These are phyloP conservation scores for Drosophila recens DNA, from an alignment of 2,888 invertebrate genomes.

Conservation along the genomic window DNA sequence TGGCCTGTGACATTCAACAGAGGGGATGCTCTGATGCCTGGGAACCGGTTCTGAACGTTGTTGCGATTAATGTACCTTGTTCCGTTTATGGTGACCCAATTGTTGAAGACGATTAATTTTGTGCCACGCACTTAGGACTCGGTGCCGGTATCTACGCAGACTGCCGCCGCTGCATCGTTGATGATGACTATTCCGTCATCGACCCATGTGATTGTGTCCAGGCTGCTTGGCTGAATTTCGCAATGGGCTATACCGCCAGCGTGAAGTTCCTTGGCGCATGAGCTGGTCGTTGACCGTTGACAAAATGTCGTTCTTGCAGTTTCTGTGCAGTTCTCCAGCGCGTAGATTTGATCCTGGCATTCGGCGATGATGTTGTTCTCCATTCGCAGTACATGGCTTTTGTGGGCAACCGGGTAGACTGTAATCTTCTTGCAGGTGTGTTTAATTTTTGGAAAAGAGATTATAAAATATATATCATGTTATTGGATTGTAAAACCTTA, in stretches of 20 bases:
- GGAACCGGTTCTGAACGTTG: no score
- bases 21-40: neutral
- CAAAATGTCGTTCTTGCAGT: no score
- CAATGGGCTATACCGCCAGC: no score
- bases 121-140: slow-evolving; percentile 1
- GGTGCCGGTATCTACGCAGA: neutral
- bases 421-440: slow-evolving; percentile 3
- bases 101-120: neutral
- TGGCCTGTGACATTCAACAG: neutral
- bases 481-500: slow-evolving; percentile 14
- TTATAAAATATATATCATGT: no score
- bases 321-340: neutral
- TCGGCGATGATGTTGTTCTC: neutral
- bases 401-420: neutral
- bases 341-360: neutral
- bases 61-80: no score
- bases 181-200: no score
- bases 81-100: no score
- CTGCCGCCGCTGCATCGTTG: no score
- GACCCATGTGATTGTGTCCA: neutral
- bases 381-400: no score
- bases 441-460: neutral
- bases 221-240: no score
- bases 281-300: no score
- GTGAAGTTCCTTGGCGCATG: no score